Percentiles rank a stretch among this genome's conserved stretches.
These are phyloP conservation scores for Tragulus kanchil DNA, from an alignment of 2,113 vertebrate genomes.

Conservation along the genomic window DNA sequence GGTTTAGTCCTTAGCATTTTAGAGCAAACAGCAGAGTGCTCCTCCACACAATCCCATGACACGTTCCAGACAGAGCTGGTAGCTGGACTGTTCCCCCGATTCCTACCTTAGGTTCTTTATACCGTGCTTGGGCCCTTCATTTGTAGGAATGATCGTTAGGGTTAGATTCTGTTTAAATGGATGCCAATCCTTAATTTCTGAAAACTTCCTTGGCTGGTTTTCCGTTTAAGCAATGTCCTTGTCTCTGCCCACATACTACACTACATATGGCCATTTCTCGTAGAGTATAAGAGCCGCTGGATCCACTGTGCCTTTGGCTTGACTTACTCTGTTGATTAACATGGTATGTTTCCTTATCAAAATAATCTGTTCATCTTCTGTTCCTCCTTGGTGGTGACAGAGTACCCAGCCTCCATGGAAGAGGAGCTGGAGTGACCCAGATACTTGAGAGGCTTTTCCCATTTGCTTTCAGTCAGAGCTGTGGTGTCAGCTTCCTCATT, in stretches of 20 bases:
- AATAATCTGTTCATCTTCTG: neutral
- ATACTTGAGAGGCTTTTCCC: neutral
- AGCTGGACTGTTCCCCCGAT: neutral
- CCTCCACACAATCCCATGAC: neutral
- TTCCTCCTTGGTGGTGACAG: neutral
- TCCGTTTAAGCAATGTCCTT: neutral
- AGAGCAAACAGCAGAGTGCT: neutral
- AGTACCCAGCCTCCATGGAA: neutral
- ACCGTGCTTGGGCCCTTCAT: neutral
- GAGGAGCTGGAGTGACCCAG: neutral
- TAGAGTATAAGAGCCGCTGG: neutral
- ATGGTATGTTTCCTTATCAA: neutral
- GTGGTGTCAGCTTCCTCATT: neutral
- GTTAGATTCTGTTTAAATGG: neutral
- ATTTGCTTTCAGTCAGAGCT: neutral
- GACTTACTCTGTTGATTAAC: neutral
- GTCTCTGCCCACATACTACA: neutral
- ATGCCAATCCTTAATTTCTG: constrained; percentile 1
- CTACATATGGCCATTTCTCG: neutral
- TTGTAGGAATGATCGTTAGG: neutral
- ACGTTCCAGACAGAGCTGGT: neutral
- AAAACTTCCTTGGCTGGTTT: neutral
- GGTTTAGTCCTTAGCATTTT: neutral
- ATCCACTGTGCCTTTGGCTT: neutral
- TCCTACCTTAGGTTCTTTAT: neutral